These are phyloP conservation scores for Spea hammondii DNA, from an alignment of 2,797 vertebrate species.

Conservation along the genomic window DNA sequence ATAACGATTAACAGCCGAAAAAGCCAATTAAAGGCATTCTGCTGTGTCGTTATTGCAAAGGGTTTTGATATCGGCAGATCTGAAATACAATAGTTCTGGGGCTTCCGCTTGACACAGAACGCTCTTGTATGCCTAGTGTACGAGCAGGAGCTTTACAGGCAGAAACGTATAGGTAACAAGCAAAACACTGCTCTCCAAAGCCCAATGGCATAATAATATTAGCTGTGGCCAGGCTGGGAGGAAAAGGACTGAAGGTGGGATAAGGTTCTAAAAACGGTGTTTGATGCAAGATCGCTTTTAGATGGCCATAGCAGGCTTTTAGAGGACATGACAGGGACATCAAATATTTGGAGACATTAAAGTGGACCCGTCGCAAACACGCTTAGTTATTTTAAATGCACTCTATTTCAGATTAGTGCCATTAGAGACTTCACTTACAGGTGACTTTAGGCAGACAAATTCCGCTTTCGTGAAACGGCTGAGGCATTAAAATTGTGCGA, in stretches of 20 bases:
- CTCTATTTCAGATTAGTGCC: no score
- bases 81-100: conserved; percentile 9
- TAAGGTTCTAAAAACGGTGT: conserved; percentile 70
- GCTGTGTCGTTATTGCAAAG: not conserved
- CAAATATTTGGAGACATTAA: not conserved
- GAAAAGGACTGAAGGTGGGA: conserved; percentile 76
- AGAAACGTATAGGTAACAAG: no score
- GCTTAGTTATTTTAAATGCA: no score
- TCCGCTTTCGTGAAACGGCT: no score
- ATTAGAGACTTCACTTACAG: no score
- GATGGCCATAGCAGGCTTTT: conserved; percentile 59
- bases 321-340: conserved; percentile 63
- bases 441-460: no score
- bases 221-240: conserved; percentile 75
- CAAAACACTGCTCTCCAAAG: conserved; percentile 32
- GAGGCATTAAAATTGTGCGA: no score
- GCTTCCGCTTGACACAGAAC: not conserved
- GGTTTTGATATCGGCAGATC: not conserved
- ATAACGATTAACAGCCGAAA: no score
- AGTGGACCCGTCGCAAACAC: no score
- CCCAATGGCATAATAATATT: conserved; percentile 76
- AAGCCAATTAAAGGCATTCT: no score
- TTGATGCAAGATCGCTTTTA: conserved; percentile 50
- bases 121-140: no score
- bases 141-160: no score